phyloP scores from a whole-genome alignment of 2,113 vertebrate genomes.

The Plotosus lineatus region DNA sequence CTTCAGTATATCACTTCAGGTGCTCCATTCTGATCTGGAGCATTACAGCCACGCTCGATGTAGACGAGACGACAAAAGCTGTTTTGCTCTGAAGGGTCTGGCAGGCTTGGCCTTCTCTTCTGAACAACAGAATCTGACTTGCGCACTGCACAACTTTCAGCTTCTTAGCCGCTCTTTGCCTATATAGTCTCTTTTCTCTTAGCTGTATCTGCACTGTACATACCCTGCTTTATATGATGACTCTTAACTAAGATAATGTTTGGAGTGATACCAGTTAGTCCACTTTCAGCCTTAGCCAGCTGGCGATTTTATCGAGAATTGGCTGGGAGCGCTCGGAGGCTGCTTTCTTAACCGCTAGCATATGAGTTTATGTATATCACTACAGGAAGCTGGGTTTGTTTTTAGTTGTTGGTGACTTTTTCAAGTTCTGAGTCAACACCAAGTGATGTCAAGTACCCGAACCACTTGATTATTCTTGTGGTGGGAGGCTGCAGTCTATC shows the following conservation, averaged over 20 bases:
- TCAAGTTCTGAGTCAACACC: no score
- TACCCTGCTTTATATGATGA: background rate
- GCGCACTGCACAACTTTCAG: slow-evolving; percentile 16
- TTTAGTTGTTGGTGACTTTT: no score
- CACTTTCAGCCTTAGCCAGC: no score
- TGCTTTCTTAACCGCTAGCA: no score
- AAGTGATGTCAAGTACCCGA: no score
- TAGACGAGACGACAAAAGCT: background rate
- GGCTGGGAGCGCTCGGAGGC: no score
- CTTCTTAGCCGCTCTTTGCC: slow-evolving; percentile 7
- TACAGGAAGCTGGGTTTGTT: no score
- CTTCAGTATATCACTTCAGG: no score
- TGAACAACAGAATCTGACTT: background rate
- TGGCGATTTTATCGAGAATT: no score
- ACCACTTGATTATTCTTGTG: no score
- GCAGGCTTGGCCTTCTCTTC: background rate
- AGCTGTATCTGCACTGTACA: background rate
- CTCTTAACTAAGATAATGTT: background rate
- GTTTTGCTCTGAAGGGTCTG: slow-evolving; percentile 17
- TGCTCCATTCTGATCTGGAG: slow-evolving; percentile 24
- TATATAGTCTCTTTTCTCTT: background rate
- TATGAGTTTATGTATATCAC: no score
- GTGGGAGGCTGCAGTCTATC: no score
- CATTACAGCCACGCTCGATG: background rate
- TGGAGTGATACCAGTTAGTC: background rate